Conservation (phyloP, 1,140 invertebrate genomes). For the Hermetia illucens region DNA sequence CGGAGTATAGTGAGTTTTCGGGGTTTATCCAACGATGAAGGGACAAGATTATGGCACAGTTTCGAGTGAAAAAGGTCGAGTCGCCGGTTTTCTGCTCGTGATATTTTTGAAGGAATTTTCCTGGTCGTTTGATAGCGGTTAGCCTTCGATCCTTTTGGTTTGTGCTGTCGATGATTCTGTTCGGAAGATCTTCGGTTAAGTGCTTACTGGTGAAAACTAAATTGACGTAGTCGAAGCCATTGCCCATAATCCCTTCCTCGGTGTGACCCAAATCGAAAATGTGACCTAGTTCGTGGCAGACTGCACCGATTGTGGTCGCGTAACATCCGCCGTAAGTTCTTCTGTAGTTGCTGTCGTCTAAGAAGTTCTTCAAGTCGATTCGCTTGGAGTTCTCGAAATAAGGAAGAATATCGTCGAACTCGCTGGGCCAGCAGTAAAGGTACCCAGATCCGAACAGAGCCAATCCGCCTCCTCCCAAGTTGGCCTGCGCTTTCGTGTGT, state of each 20-base stretch:
- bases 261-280: constrained; percentile 90
- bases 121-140: constrained; percentile 36
- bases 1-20: not conserved
- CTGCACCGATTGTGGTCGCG: constrained; percentile 83
- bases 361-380: constrained; percentile 54
- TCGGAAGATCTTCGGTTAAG: constrained; percentile 34
- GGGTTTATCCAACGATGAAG: constrained; percentile 21
- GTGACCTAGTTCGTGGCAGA: constrained; percentile 87
- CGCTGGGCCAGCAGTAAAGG: constrained; percentile 77
- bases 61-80: constrained; percentile 23
- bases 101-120: constrained; percentile 34
- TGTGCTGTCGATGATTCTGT: constrained; percentile 34
- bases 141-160: constrained; percentile 35
- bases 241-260: constrained; percentile 80
- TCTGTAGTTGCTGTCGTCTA: constrained; percentile 82
- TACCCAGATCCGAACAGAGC: constrained; percentile 83
- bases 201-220: constrained; percentile 50
- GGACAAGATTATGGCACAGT: constrained; percentile 23
- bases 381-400: constrained; percentile 37
- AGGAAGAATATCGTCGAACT: constrained; percentile 48
- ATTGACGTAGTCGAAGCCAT: constrained; percentile 81
- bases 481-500: constrained; percentile 68
- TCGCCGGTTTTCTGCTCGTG: constrained; percentile 24
- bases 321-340: constrained; percentile 76
- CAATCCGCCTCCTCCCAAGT: constrained; percentile 76